Conservation (phyloP, 2,797 vertebrate genomes). For the Octomys mimax region DNA sequence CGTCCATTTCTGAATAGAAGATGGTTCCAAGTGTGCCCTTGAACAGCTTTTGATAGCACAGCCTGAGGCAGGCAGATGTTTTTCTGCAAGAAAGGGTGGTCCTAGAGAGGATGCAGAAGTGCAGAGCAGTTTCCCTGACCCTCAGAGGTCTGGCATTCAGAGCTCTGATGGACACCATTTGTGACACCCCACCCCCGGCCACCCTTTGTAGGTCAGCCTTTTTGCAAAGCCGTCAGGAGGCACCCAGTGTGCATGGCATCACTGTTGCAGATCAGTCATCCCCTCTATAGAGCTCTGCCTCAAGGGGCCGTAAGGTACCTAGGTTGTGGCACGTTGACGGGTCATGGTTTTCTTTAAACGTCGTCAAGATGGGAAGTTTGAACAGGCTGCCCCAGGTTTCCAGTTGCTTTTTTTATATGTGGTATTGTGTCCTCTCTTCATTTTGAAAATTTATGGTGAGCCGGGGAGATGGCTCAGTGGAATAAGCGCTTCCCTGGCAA, state of each 20-base stretch:
- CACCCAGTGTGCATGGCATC: accelerated
- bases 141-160: neutral
- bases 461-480: too few species aligned
- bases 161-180: neutral
- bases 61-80: neutral
- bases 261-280: neutral
- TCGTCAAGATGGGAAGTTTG: neutral
- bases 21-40: neutral
- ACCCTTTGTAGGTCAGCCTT: neutral
- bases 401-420: neutral
- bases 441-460: neutral
- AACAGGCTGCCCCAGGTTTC: neutral
- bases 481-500: too few species aligned
- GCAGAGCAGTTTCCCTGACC: neutral
- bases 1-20: neutral
- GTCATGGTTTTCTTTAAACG: neutral
- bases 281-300: neutral
- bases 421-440: neutral
- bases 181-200: neutral
- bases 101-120: neutral
- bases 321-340: neutral
- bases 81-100: neutral
- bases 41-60: neutral
- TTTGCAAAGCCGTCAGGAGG: neutral
- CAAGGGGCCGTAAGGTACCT: too few species aligned